Percentiles rank a stretch among this genome's conserved stretches.
Evolutionary conservation across 2,797 vertebrate species (phyloP).

Genomic region (Acridotheres tristis): DNA sequence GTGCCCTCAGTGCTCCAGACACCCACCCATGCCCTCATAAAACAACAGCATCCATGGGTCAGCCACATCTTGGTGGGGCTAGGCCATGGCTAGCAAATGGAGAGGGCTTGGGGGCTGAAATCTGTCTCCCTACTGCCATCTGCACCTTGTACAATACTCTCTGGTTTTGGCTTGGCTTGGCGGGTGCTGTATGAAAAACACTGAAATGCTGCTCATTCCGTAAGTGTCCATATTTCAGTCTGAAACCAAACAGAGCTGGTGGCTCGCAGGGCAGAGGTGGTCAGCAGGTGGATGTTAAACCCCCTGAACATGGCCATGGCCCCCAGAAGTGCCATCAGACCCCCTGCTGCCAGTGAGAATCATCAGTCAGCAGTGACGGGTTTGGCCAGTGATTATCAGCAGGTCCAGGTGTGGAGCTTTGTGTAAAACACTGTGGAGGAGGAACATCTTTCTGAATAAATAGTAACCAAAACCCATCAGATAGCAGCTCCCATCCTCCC

Average conservation of each 20-base stretch:
- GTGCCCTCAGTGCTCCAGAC: neutral
- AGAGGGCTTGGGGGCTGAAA: neutral
- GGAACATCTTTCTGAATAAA: neutral
- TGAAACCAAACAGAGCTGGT: neutral
- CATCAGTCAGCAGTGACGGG: rapidly evolving
- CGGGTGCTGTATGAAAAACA: conserved; percentile 18
- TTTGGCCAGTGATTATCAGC: neutral
- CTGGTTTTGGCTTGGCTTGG: neutral
- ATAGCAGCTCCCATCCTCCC: neutral
- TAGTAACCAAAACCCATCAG: neutral
- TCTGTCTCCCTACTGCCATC: neutral
- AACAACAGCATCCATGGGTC: rapidly evolving
- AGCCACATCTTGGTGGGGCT: neutral
- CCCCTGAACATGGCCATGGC: neutral
- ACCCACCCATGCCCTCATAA: rapidly evolving
- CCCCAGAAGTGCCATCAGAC: neutral
- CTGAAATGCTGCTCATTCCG: neutral
- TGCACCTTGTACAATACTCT: conserved; percentile 11
- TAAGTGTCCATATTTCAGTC: neutral
- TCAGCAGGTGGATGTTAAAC: neutral
- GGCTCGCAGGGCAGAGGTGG: neutral
- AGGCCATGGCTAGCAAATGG: neutral
- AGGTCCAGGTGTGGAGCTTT: neutral
- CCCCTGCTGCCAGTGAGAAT: neutral
- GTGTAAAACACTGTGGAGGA: neutral